phyloP scores from a whole-genome alignment of 2,797 vertebrate genomes.

The Hyperoplus immaculatus region DNA sequence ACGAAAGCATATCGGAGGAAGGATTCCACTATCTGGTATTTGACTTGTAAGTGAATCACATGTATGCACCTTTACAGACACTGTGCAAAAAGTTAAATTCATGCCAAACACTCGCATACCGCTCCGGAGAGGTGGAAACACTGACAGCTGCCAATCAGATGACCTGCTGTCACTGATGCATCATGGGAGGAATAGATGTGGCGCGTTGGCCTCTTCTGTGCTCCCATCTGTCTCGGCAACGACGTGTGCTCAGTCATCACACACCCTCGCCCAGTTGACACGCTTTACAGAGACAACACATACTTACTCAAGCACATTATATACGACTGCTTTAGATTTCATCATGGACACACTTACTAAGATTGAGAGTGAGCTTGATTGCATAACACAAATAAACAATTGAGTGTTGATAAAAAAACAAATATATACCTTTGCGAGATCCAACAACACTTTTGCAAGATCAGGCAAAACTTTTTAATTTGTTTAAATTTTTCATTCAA shows the following conservation, averaged over 20 bases:
- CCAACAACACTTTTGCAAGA: too few relatives aligned
- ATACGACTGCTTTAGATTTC: neutral
- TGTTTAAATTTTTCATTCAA: too few relatives aligned
- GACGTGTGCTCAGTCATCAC: neutral
- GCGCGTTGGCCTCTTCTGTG: neutral
- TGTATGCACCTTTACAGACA: neutral
- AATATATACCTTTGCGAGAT: too few relatives aligned
- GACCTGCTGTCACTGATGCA: conserved; percentile 15
- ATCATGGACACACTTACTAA: neutral
- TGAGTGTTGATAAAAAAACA: too few relatives aligned
- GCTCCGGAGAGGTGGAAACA: neutral
- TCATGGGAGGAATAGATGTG: conserved; percentile 28
- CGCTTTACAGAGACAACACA: neutral
- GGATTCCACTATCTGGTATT: conserved; percentile 98
- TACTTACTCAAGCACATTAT: neutral
- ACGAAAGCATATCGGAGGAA: conserved; percentile 88
- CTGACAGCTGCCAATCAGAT: conserved; percentile 28
- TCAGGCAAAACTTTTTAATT: too few relatives aligned
- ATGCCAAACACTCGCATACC: neutral
- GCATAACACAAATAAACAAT: too few relatives aligned
- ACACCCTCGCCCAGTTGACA: neutral
- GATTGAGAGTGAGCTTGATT: too few relatives aligned
- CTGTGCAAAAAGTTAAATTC: neutral
- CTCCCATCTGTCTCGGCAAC: conserved; percentile 24
- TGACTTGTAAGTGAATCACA: conserved; percentile 83